A percentile compares a stretch with the other conserved stretches of the same genome.
phyloP scores from a whole-genome alignment of 2,888 invertebrate species.

The Amphipyra tragopoginis region DNA sequence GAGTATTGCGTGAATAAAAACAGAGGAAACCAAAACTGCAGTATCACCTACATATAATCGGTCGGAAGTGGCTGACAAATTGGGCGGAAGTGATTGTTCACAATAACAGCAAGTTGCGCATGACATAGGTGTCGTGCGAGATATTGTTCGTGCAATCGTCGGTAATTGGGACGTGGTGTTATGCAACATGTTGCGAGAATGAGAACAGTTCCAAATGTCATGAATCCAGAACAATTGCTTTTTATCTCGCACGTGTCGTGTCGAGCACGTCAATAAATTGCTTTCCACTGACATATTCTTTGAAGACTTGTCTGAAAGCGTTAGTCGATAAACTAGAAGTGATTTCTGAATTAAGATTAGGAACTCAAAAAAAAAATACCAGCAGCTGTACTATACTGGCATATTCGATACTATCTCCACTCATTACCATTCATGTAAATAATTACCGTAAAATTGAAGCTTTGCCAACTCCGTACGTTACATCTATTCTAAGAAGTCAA shows the following conservation, averaged over 20 bases:
- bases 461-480: constrained; percentile 33
- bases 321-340: constrained; percentile 10
- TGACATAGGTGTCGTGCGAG: constrained; percentile 64
- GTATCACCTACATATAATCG: constrained; percentile 64
- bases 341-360: constrained; percentile 16
- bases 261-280: constrained; percentile 47
- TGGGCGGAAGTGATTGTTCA: constrained; percentile 78
- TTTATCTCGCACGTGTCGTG: constrained; percentile 56
- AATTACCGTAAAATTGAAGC: constrained; percentile 36
- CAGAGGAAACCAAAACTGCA: constrained; percentile 66
- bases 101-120: constrained; percentile 59
- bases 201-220: constrained; percentile 65
- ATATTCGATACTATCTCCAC: constrained; percentile 20
- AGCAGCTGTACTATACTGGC: constrained; percentile 10
- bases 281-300: constrained; percentile 57
- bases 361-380: constrained; percentile 1
- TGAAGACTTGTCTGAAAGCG: constrained; percentile 37
- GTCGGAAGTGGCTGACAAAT: constrained; percentile 72
- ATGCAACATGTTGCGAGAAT: constrained; percentile 64
- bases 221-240: constrained; percentile 65
- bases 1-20: constrained; percentile 43
- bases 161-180: constrained; percentile 64
- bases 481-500: constrained; percentile 45
- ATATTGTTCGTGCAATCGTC: constrained; percentile 60
- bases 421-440: constrained; percentile 44